Evolutionary conservation across 2,797 vertebrate genomes (phyloP).

Genomic region (Tadarida brasiliensis): DNA sequence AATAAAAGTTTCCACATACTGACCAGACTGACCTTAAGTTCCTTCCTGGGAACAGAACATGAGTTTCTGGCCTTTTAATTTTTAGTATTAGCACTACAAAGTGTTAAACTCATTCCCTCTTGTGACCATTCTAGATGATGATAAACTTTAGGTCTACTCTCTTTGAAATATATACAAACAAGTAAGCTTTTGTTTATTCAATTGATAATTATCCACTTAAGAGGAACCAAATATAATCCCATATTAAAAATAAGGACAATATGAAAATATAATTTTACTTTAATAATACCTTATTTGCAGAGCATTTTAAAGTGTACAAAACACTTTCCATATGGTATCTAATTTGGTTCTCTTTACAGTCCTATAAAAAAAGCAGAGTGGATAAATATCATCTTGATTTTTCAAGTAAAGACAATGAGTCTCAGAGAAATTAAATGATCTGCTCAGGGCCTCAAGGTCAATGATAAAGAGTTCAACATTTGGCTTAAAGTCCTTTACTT

Average conservation of each 20-base stretch:
- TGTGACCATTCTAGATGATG: neutral
- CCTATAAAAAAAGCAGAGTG: neutral
- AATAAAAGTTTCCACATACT: neutral
- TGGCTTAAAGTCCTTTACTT: neutral
- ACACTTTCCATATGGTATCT: neutral
- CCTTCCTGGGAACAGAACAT: constrained; percentile 1
- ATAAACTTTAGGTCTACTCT: neutral
- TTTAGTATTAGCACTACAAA: neutral
- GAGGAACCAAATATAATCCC: neutral
- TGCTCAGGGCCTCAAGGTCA: neutral
- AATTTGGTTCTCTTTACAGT: neutral
- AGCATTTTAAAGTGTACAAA: constrained; percentile 46
- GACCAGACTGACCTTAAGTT: neutral
- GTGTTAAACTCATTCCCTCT: neutral
- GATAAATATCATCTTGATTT: neutral
- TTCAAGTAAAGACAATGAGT: constrained; percentile 1
- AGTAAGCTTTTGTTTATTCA: neutral
- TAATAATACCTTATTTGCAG: neutral
- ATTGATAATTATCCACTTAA: neutral
- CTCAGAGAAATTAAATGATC: neutral
- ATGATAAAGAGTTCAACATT: neutral
- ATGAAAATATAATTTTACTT: constrained; percentile 19
- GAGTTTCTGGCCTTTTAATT: neutral
- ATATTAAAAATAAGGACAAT: neutral
- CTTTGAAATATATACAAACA: constrained; percentile 26